Base-by-base conservation (phyloP, 2,888 invertebrate species). In the Isoperla grammatica region DNA sequence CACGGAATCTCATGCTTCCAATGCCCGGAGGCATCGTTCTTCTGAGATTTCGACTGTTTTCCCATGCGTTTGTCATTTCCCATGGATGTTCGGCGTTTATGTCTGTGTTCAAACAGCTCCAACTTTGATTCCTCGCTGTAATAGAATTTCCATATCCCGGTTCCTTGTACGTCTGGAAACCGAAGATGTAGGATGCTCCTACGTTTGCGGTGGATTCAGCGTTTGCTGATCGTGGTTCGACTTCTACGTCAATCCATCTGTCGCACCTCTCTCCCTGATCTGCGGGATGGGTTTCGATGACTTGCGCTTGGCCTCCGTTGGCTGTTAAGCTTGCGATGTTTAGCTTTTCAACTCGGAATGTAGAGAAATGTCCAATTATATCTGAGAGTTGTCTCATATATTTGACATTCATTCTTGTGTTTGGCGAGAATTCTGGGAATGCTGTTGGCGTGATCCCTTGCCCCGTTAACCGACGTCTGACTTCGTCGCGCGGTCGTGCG, bases 331-430 rank as follows among this genome's bases (percentile, higher is more conserved):
- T 15, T 12, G 29, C 15, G 13, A 57, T 15, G 48, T 40, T 54
- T 4, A 59, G 22, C 5, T 40, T 40, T 11, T 59, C 53, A 20
- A 42, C 43, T 43, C 37, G 2, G 20, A 48, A 57, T 0, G 57
- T 35, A 9, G 13, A 13, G 1, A 45, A 9, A 1, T 29, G 1
- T 19, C 48, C 57, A 13, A 57, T n/a, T n/a, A n/a, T n/a, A n/a
- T n/a, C n/a, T n/a, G n/a, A n/a, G n/a, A n/a, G n/a, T n/a, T n/a
- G n/a, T 48, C 15, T 12, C 8, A 59, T 12, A 15, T 54, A 54
- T 2, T 35, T 8, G 15, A 50, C n/a, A 40, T 59, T 20, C 13
- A 59, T 42, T 2, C 59, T 9, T 2, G 59, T 59, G 37, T 54
- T 49, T 13, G 17, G 43, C 0, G 45, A 39, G 17, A 29, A 59